phyloP scores from a whole-genome alignment of 2,797 vertebrate genomes.

The Acestrorhynchus altus region DNA sequence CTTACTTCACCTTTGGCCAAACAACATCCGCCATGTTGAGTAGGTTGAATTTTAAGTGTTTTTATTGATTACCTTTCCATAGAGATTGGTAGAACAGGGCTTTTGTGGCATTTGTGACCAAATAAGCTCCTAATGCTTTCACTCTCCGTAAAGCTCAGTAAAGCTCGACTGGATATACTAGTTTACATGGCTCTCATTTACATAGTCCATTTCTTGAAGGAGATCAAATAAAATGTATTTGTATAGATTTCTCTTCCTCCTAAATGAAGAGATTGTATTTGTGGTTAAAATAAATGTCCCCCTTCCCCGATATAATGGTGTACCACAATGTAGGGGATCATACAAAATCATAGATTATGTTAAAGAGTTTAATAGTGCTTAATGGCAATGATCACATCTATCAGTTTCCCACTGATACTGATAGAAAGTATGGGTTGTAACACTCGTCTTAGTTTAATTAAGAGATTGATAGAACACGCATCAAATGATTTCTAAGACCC shows the following conservation, averaged over 20 bases:
- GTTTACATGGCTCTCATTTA: too few species aligned
- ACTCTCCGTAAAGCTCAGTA: background rate
- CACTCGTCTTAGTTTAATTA: too few species aligned
- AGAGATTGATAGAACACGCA: too few species aligned
- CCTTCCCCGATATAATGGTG: background rate
- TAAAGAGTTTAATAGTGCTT: too few species aligned
- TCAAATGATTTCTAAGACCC: too few species aligned
- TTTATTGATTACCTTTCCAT: background rate
- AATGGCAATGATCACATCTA: too few species aligned
- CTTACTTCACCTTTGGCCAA: background rate
- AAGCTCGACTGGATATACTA: background rate
- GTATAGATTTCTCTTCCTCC: background rate
- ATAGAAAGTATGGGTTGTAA: too few species aligned
- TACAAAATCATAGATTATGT: too few species aligned
- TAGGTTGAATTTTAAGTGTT: background rate
- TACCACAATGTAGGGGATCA: background rate
- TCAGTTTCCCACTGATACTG: too few species aligned
- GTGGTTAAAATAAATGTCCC: background rate
- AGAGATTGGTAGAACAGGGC: background rate
- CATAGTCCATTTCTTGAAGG: too few species aligned
- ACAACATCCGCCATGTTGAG: background rate
- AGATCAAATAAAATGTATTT: background rate
- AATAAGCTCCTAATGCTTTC: conserved; percentile 15
- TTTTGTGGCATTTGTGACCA: background rate
- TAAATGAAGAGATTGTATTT: background rate